Evolutionary conservation across 1,140 invertebrate species (phyloP).

Genomic region (Solenopsis invicta): DNA sequence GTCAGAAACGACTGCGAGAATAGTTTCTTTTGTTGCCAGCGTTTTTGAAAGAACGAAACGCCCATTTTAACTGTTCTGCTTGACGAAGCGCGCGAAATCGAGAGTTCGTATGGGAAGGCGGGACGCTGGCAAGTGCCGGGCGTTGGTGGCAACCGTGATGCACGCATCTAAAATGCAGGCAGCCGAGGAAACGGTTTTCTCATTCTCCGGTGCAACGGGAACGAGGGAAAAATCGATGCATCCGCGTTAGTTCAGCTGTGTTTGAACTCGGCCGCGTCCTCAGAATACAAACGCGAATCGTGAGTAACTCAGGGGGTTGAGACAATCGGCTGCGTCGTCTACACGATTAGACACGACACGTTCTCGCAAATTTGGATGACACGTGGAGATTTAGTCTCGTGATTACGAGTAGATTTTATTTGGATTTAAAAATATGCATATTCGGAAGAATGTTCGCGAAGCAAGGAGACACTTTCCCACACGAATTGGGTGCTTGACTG

Average conservation of each 20-base stretch:
- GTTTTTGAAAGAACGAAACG: conserved; percentile 19
- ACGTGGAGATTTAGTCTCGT: background rate
- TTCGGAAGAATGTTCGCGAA: background rate
- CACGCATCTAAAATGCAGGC: conserved; percentile 21
- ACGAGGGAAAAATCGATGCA: conserved; percentile 75
- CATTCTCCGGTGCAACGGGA: background rate
- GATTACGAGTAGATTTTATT: conserved; percentile 5
- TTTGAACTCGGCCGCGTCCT: conserved; percentile 9
- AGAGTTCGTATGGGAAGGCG: background rate
- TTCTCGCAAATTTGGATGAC: background rate
- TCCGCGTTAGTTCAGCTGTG: conserved; percentile 61
- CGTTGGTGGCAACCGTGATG: background rate
- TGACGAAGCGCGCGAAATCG: conserved; percentile 8
- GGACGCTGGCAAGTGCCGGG: conserved; percentile 47
- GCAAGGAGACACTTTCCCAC: no score
- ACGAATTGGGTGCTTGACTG: no score
- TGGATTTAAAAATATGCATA: conserved; percentile 24
- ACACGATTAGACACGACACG: conserved; percentile 2
- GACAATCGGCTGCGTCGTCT: conserved; percentile 15
- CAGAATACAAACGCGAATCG: conserved; percentile 27
- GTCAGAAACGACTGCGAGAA: background rate
- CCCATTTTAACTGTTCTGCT: conserved; percentile 25
- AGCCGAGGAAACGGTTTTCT: conserved; percentile 41
- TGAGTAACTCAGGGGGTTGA: background rate
- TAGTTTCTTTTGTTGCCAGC: background rate